Evolutionary conservation across 2,797 vertebrate species (phyloP).

Genomic region (Nannoperca obscura): DNA sequence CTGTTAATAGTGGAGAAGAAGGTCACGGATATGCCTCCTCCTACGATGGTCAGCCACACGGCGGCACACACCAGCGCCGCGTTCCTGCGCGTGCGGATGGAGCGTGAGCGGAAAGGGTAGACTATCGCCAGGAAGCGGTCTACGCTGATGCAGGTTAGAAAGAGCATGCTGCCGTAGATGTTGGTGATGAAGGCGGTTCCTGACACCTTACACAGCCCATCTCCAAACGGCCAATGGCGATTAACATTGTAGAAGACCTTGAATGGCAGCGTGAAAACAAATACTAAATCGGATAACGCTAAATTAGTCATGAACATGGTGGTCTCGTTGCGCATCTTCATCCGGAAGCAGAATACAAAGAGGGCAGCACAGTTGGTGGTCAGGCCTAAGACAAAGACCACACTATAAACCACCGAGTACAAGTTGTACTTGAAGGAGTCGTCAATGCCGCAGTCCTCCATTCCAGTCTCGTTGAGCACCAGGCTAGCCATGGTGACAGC

Average conservation of each 20-base stretch:
- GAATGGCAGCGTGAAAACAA: conserved; percentile 96
- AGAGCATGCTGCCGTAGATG: conserved; percentile 98
- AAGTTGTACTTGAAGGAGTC: conserved; percentile 99
- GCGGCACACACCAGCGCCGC: conserved; percentile 92
- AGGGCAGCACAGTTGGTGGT: conserved; percentile 97
- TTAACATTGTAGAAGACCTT: conserved; percentile 99
- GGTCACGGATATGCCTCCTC: conserved; percentile 95
- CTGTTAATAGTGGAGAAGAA: conserved; percentile 96
- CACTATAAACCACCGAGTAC: conserved; percentile 95
- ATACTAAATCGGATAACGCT: conserved; percentile 94
- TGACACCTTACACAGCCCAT: conserved; percentile 94
- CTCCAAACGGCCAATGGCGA: conserved; percentile 96
- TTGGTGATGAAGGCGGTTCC: conserved; percentile 98
- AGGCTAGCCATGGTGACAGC: conserved; percentile 82
- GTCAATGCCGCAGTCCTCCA: conserved; percentile 93
- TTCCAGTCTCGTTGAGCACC: conserved; percentile 89
- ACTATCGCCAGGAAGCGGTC: conserved; percentile 98
- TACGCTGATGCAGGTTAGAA: conserved; percentile 97
- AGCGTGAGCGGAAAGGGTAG: conserved; percentile 94
- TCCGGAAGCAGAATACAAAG: conserved; percentile 96
- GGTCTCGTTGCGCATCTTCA: conserved; percentile 95
- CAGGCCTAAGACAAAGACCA: conserved; percentile 95
- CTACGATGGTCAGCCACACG: conserved; percentile 96
- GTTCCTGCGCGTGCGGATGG: conserved; percentile 92
- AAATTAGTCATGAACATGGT: conserved; percentile 98